Base-by-base conservation (phyloP, 1,140 invertebrate genomes). In the Leptinotarsa undecemlineata region DNA sequence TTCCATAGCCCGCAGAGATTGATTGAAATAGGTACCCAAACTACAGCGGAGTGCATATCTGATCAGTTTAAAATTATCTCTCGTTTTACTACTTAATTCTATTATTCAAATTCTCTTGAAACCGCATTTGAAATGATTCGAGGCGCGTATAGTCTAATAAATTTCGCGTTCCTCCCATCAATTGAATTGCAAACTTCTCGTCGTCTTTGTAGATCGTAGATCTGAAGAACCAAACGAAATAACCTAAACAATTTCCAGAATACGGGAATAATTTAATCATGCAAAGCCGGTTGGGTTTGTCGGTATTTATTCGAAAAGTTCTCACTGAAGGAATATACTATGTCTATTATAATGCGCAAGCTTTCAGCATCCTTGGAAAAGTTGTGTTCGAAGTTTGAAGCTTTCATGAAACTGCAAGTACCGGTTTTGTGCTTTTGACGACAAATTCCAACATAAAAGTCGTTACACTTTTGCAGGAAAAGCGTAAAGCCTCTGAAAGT, bases 381-480 rank as follows among this genome's bases (percentile, higher is more conserved):
- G 68, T 69, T 69, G 48, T 69, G 20, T 48, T 42, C 15, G n/a
- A 69, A 69, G 68, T 69, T 67, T 48, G n/a, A 48, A 69, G 68
- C 68, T 69, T 69, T 69, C 68, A 48, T 48, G 68, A 69, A 19
- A 51, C 68, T 69, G 68, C 68, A 69, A 69, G 68, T 69, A 48
- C 68, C 68, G 33, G 64, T 62, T 42, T 73, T 73, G 62, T 66
- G 62, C 47, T 67, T 69, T 69, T 74, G 57, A 74, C 67, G 63
- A 57, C 15, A 15, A 74, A 69, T 74, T 69, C 51, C 64, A 33
- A 23, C 63, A 73, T 26, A 73, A 23, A 74, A 74, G 51, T 74
- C 73, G 73, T 74, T 74, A 74, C 73, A 74, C 42, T 73, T 73
- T 73, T 67, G 66, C 62, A 60, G 67, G 62, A 21, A 67, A 66